A percentile compares a stretch with the other conserved stretches of the same genome.
Conservation (phyloP, 2,113 vertebrate genomes). For the Neofelis nebulosa region DNA sequence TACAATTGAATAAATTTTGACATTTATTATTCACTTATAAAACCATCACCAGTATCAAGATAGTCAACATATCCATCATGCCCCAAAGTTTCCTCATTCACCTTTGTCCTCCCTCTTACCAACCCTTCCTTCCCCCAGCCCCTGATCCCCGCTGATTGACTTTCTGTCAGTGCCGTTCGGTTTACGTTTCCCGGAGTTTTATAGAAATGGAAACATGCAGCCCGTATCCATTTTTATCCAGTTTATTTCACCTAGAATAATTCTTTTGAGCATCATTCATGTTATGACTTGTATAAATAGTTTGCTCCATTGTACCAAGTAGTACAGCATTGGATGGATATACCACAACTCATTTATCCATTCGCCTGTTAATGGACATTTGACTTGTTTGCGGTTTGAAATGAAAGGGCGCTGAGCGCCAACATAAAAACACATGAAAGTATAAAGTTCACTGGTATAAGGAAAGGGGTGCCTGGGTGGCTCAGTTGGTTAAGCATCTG, state of each 20-base stretch:
- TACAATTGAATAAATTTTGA: background rate
- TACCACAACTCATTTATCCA: background rate
- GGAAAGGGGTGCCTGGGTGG: too few species aligned
- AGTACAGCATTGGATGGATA: background rate
- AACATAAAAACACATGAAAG: background rate
- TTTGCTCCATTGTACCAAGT: background rate
- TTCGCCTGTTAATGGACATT: background rate
- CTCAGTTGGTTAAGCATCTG: too few species aligned
- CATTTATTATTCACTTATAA: background rate
- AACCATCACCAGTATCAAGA: background rate
- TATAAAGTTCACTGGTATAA: background rate
- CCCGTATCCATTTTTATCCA: background rate
- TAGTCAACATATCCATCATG: background rate
- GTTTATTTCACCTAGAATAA: background rate
- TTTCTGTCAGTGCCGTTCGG: background rate
- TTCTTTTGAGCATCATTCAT: background rate
- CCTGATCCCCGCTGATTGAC: background rate
- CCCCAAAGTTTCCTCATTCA: background rate
- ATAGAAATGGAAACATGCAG: background rate
- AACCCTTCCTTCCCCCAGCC: background rate
- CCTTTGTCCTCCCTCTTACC: background rate
- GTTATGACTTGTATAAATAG: too few species aligned
- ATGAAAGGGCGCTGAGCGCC: background rate
- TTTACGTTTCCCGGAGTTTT: background rate
- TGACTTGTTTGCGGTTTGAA: background rate